Base-by-base conservation (phyloP, 2,888 invertebrate species). In the Pocota personata region DNA sequence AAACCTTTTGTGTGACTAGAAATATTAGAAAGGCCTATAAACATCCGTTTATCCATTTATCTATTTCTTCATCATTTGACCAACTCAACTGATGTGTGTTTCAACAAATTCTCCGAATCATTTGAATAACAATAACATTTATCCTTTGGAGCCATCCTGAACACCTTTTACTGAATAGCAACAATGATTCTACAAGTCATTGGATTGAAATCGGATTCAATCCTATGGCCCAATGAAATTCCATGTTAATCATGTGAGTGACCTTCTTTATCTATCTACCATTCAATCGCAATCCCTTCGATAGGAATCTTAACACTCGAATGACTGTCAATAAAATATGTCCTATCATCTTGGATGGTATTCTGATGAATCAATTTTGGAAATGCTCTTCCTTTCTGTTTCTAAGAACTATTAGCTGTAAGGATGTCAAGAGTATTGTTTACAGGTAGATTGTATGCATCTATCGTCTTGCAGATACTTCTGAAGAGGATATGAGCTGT, bases 41-140 rank as follows among this genome's bases (percentile, higher is more conserved):
- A 19, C 64, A 19, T 30, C 30, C 32, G 30, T 48, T 14, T 35
- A 50, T 35, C 35, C 12, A 50, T 35, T 66, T 14, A 50, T 50
- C 66, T 32, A 8, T 48, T n/a, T 48, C 50, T 66, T 35, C 21
- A 32, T 50, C 50, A 30, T 35, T 72, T 58, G 27, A n/a, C 3
- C 37, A 30, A 3, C 16, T 30, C 55, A 55, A 55, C 5, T 55
- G 55, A 43, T 55, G 69, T 21, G 69, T 55, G 30, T 69, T 40
- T 30, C 6, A 67, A 55, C 27, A 52, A 55, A 55, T 67, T 40
- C 27, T 55, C 24, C 19, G 19, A 69, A 40, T 30, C 67, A 69
- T 69, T 69, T 69, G 55, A 69, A 69, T 69, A 69, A 69, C 40
- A 69, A 57, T 43, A 43, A 32, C 30, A 69, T 57, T 69, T 43